These are phyloP conservation scores for Stratiomys singularior DNA, from an alignment of 2,888 invertebrate genomes.

Conservation along the genomic window DNA sequence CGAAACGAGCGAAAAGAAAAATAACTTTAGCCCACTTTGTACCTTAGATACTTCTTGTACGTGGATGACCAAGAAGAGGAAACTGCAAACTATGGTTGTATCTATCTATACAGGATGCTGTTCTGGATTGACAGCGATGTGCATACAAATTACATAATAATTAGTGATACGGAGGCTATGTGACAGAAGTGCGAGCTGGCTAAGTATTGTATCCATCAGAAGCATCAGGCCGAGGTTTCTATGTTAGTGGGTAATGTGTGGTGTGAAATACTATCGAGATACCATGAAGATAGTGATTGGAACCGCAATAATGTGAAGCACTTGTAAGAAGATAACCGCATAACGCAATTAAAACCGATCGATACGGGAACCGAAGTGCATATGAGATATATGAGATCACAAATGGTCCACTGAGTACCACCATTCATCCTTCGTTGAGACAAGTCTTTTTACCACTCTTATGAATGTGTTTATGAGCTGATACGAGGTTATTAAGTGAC, in stretches of 20 bases:
- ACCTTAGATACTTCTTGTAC: background rate
- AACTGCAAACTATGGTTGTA: background rate
- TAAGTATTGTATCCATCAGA: background rate
- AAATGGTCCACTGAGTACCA: conserved; percentile 18
- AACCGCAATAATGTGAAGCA: conserved; percentile 31
- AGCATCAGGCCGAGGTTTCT: conserved; percentile 6
- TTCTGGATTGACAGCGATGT: conserved; percentile 4
- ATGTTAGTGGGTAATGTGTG: conserved; percentile 29
- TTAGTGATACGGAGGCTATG: background rate
- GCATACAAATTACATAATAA: conserved; percentile 19
- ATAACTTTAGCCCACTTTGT: background rate
- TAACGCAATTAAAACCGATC: conserved; percentile 24
- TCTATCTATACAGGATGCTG: background rate
- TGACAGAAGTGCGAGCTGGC: too few species aligned
- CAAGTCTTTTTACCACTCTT: background rate
- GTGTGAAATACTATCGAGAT: conserved; percentile 20
- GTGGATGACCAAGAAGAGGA: background rate
- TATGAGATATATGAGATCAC: background rate
- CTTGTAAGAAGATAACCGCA: conserved; percentile 32
- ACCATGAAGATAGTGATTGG: conserved; percentile 11
- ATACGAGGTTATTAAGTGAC: conserved; percentile 4
- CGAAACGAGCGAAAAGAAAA: background rate
- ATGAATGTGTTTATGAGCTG: background rate
- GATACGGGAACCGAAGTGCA: background rate
- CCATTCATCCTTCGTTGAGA: background rate